Evolutionary conservation across 2,113 vertebrate genomes (phyloP).

Genomic region (Callorhinus ursinus): DNA sequence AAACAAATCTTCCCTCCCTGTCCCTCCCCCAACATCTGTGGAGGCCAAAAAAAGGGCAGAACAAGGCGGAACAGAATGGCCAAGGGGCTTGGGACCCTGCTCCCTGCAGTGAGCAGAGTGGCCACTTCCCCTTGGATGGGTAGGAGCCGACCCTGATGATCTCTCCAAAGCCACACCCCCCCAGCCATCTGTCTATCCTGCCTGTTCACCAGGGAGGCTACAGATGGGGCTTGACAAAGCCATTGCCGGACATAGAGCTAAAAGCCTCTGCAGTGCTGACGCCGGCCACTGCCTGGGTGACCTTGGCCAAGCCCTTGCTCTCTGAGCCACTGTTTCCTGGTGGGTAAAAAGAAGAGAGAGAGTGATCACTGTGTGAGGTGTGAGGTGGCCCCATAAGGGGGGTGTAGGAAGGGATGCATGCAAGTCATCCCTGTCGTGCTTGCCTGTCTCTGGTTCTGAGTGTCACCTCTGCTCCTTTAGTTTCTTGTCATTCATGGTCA

Average conservation of each 20-base stretch:
- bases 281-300: neutral
- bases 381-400: neutral
- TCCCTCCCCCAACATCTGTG: neutral
- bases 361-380: neutral
- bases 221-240: neutral
- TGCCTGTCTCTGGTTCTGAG: neutral
- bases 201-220: neutral
- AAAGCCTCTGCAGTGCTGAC: accelerated
- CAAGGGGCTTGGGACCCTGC: neutral
- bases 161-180: neutral
- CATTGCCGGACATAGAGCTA: neutral
- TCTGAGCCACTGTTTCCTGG: neutral
- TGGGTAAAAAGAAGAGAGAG: neutral
- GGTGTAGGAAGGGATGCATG: accelerated
- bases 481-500: neutral
- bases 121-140: neutral
- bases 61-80: neutral
- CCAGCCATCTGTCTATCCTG: neutral
- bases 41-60: neutral
- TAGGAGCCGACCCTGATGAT: neutral
- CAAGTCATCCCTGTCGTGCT: accelerated
- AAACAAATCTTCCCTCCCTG: neutral
- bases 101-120: neutral
- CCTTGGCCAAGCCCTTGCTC: neutral
- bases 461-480: neutral